Evolutionary conservation across 2,113 vertebrate genomes (phyloP).

Genomic region (Neodon shergylaensis): DNA sequence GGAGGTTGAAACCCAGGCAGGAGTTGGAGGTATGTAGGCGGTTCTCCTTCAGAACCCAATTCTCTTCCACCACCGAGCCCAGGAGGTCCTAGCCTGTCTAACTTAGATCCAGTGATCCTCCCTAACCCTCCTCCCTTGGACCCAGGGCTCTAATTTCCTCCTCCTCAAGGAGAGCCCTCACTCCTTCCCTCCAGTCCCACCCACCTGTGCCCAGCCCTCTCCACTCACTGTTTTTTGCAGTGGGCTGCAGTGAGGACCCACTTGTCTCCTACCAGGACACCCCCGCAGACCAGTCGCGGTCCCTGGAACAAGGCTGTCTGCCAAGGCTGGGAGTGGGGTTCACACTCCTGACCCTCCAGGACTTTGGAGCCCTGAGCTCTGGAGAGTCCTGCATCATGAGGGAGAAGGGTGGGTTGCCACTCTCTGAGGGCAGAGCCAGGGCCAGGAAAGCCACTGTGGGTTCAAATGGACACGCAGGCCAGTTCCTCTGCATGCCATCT

Average conservation of each 20-base stretch:
- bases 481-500: neutral
- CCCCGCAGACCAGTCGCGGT: conserved; percentile 68
- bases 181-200: neutral
- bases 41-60: neutral
- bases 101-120: neutral
- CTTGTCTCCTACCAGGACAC: conserved; percentile 79
- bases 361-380: conserved; percentile 65
- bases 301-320: conserved; percentile 80
- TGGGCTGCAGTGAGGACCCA: conserved; percentile 84
- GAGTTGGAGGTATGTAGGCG: too few relatives aligned
- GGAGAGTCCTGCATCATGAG: conserved; percentile 20
- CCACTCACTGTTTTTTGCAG: conserved; percentile 75
- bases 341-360: conserved; percentile 64
- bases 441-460: neutral
- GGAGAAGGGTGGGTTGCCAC: neutral
- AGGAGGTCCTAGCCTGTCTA: neutral
- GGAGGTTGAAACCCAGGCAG: neutral
- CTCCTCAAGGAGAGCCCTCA: neutral
- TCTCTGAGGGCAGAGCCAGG: neutral
- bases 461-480: neutral
- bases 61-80: neutral
- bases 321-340: conserved; percentile 78
- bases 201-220: too few relatives aligned
- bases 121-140: neutral
- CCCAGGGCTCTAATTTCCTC: neutral